Evolutionary conservation across 1,140 invertebrate genomes (phyloP).

Genomic region (Neuroterus valhalla): DNA sequence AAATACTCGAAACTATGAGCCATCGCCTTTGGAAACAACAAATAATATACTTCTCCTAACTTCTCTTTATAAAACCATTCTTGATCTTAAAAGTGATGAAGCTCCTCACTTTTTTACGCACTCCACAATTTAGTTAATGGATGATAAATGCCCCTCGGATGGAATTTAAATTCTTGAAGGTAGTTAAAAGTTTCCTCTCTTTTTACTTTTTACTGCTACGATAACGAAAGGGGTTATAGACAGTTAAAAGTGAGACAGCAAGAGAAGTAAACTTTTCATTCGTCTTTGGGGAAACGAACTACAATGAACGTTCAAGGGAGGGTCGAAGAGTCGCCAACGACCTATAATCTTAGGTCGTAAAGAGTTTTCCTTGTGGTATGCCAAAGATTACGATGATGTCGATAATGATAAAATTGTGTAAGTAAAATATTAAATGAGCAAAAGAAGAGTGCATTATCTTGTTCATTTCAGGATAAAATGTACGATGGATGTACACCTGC

Average conservation of each 20-base stretch:
- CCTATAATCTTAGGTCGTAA: slow-evolving; percentile 21
- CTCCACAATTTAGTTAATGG: no score
- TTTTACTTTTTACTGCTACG: neutral
- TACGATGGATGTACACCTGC: neutral
- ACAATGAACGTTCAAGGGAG: neutral
- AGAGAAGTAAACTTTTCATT: slow-evolving; percentile 20
- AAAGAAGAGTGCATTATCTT: neutral
- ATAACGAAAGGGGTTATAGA: slow-evolving; percentile 15
- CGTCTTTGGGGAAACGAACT: slow-evolving; percentile 10
- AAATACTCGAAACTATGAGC: no score
- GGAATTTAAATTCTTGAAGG: neutral
- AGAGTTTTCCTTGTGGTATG: slow-evolving; percentile 14
- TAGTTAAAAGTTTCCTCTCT: neutral
- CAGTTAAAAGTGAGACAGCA: neutral
- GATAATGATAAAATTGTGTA: slow-evolving; percentile 13
- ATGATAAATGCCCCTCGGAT: neutral
- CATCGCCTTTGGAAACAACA: no score
- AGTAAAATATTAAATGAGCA: neutral
- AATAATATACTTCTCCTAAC: no score
- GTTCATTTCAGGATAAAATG: neutral
- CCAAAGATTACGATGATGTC: slow-evolving; percentile 15
- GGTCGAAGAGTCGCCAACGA: neutral
- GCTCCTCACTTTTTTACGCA: no score
- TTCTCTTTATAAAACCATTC: no score
- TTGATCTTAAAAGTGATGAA: no score